phyloP scores from a whole-genome alignment of 2,888 invertebrate species.

The Polia nebulosa region DNA sequence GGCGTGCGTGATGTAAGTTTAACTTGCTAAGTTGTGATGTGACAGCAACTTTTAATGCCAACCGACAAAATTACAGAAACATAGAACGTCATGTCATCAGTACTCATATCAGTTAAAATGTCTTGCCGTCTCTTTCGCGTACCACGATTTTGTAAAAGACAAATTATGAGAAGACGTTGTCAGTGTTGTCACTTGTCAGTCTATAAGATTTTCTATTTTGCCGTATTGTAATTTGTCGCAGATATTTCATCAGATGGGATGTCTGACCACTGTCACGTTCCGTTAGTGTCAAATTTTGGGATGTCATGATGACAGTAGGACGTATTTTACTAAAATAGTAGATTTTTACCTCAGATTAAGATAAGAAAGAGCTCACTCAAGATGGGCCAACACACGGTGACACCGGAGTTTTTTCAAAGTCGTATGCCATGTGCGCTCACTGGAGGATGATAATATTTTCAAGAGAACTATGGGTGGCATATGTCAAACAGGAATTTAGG shows the following conservation, averaged over 20 bases:
- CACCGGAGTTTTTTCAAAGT: too few relatives aligned
- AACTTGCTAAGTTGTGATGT: not conserved
- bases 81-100: not conserved
- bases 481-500: too few relatives aligned
- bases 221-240: not conserved
- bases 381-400: not conserved
- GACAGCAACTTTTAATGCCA: slow-evolving; percentile 7
- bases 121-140: slow-evolving; percentile 14
- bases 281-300: not conserved
- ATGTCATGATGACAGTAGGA: not conserved
- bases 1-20: slow-evolving; percentile 9
- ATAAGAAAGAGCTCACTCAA: not conserved
- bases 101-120: not conserved
- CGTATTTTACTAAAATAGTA: slow-evolving; percentile 20
- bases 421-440: too few relatives aligned
- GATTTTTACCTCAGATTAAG: not conserved
- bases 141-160: not conserved
- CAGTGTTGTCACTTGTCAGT: slow-evolving; percentile 20
- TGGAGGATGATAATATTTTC: too few relatives aligned
- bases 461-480: too few relatives aligned
- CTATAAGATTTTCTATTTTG: slow-evolving; percentile 5
- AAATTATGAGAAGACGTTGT: not conserved
- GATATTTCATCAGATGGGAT: not conserved
- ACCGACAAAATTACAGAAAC: slow-evolving; percentile 3
- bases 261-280: slow-evolving; percentile 31